Evolutionary conservation across 2,888 invertebrate species (phyloP).

Genomic region (Deilephila porcellus): DNA sequence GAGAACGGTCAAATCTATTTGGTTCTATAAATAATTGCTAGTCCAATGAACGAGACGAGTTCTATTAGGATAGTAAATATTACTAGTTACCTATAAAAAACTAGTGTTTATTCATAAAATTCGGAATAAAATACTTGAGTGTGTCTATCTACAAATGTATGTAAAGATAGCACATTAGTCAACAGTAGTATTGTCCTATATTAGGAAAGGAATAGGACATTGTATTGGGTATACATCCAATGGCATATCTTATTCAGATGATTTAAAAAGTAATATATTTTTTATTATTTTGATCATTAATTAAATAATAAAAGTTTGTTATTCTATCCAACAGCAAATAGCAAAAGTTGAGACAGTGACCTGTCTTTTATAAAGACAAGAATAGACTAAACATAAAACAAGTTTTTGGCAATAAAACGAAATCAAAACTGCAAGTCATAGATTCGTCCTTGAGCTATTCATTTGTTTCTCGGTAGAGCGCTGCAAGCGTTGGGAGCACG

Average conservation of each 20-base stretch:
- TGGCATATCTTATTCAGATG: too few species aligned
- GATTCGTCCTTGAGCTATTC: neutral
- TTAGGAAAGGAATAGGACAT: too few species aligned
- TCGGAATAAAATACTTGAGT: too few species aligned
- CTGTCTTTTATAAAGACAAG: neutral
- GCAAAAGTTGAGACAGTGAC: too few species aligned
- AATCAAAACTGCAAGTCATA: neutral
- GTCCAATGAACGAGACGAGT: neutral
- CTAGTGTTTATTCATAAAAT: neutral
- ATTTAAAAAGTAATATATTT: too few species aligned
- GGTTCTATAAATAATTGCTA: constrained; percentile 8
- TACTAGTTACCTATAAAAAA: neutral
- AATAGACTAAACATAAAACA: neutral
- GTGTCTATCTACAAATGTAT: neutral
- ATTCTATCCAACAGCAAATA: too few species aligned
- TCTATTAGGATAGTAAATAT: neutral
- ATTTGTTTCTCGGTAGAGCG: neutral
- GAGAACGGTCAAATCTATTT: constrained; percentile 21
- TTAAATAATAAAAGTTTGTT: too few species aligned
- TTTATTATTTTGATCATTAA: too few species aligned
- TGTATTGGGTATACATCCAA: too few species aligned
- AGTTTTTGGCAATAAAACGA: constrained; percentile 1
- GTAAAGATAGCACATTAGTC: neutral
- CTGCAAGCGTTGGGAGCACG: neutral
- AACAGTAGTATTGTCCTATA: neutral